Base-by-base conservation (phyloP, 2,888 invertebrate genomes). In the Alloplasta piceator region DNA sequence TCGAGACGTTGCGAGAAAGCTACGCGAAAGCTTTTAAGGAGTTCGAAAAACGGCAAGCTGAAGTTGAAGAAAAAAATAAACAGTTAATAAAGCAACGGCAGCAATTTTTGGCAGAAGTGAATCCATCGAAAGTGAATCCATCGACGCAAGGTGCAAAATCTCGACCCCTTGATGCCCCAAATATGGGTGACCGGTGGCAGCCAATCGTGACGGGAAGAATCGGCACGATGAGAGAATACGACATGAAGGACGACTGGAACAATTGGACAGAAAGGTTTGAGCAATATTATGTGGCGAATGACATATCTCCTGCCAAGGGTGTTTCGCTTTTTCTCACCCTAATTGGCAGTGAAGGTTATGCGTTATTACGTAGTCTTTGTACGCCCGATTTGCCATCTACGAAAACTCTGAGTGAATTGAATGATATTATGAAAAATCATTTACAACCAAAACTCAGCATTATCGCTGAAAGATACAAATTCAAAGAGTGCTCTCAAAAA, bases 401-500 rank as follows among this genome's bases (percentile, higher is more conserved):
- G 1, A 76, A 71, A 55, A 71, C 73, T 6, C 66, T 64, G 6
- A 16, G 36, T 1, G 60, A 81, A 26, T 55, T 84, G 39, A 63
- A 10, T 6, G 46, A 64, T 14, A 16, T 80, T 1, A 78, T 84
- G 73, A 75, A 55, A 2, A 64, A 81, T 6, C 75, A 85, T 50
- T 60, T 81, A 1, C 60, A 85, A 38, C 83, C 79, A 7, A 66
- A 26, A 26, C 26, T 3, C 26, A 26, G 26, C 26, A 26, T 26
- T 3, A 26, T 26, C 26, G 26, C 26, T 26, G 26, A 26, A 3
- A 1, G 26, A 3, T 26, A 26, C 26, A 26, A 26, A 26, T 26
- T 26, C 26, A 16, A 26, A 26, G 26, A 26, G 3, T 26, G 26
- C 26, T 26, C 26, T 26, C 26, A 85, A 56, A 50, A 52, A 7